Base-by-base conservation (phyloP, 2,888 invertebrate species). In the Ophion costatus region DNA sequence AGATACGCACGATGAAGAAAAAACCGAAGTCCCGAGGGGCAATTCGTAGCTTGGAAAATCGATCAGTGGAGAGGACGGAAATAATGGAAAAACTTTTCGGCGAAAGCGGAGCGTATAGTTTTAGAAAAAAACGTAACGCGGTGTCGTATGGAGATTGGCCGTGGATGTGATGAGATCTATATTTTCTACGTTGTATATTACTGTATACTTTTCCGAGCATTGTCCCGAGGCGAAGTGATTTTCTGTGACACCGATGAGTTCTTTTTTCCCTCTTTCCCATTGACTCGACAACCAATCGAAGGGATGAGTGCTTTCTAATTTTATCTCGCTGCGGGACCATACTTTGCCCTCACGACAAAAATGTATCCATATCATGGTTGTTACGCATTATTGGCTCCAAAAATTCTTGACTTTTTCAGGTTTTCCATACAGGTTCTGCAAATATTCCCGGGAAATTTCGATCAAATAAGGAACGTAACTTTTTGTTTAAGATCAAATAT, bases 51-150 rank as follows among this genome's bases (percentile, higher is more conserved):
- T 80, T 70, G 51, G 51, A 56, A 67, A 74, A 80, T 67, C 71
- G 71, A 80, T 69, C 73, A 64, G 29, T 33, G 56, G 73, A 42
- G 64, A 66, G n/a, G 69, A 57, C 71, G 67, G 45, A 59, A 77
- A 78, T 61, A 70, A 80, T 77, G 80, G 77, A 80, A 84, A 80
- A 80, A 80, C 71, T 74, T 45, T 10, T 67, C 64, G 56, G 80
- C 14, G 80, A 84, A 80, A 80, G 80, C 77, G 71, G 80, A 84
- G 73, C 80, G 80, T 64, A 66, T 22, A 73, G 73, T 77, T 77
- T 74, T 80, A 69, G 73, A 81, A 45, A 81, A 45, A 42, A 78
- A 69, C 73, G 45, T 56, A 59, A 29, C 56, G 7, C 56, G 11
- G 70, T n/a, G 22, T 38, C 42, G 22, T 33, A 56, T n/a, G 24